Evolutionary conservation across 1,140 invertebrate genomes (phyloP).

Genomic region (Anagrus nilaparvatae): DNA sequence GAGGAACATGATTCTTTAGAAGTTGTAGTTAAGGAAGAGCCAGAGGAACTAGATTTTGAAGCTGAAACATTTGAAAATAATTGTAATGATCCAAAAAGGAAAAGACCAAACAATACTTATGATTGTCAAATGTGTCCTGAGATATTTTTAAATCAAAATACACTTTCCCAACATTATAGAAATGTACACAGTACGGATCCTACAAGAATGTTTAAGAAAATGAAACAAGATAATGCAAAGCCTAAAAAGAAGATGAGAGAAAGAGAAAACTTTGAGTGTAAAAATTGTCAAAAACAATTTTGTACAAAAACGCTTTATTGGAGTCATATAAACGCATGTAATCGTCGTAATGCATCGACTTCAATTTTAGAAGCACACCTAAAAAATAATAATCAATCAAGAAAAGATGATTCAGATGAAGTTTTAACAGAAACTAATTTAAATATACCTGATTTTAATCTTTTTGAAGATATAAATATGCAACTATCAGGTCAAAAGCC

Average conservation of each 20-base stretch:
- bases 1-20: constrained; percentile 18
- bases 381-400: constrained; percentile 39
- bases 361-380: constrained; percentile 36
- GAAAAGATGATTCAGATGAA: constrained; percentile 28
- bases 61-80: constrained; percentile 26
- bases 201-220: constrained; percentile 29
- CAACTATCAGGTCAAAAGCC: constrained; percentile 37
- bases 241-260: constrained; percentile 19
- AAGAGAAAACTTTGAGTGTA: constrained; percentile 34
- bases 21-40: constrained; percentile 33
- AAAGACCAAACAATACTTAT: constrained; percentile 28
- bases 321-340: constrained; percentile 34
- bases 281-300: constrained; percentile 36
- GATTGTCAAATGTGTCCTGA: constrained; percentile 40
- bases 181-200: constrained; percentile 37
- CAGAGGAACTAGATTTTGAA: constrained; percentile 35
- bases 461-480: constrained; percentile 40
- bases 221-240: constrained; percentile 21
- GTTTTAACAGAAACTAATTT: constrained; percentile 29
- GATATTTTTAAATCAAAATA: constrained; percentile 34
- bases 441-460: constrained; percentile 40
- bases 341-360: constrained; percentile 17
- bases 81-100: constrained; percentile 24
- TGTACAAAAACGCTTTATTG: constrained; percentile 34
- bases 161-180: constrained; percentile 32